These are phyloP conservation scores for Adoxophyes honmai DNA, from an alignment of 1,140 invertebrate species.

Conservation along the genomic window DNA sequence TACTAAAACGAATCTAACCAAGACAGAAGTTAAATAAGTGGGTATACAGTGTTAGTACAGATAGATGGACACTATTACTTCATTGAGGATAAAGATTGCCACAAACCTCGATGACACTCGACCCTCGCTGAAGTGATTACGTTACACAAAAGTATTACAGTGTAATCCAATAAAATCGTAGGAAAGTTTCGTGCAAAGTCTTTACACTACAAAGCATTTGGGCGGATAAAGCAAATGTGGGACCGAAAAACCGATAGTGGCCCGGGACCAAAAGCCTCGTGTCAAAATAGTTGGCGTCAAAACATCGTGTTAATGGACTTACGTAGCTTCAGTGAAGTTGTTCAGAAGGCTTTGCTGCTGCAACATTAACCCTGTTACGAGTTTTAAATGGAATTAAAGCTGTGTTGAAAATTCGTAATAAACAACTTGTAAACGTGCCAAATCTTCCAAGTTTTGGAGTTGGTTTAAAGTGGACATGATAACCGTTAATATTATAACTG, in stretches of 20 bases:
- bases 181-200: constrained; percentile 38
- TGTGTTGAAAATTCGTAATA: constrained; percentile 5
- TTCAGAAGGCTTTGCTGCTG: constrained; percentile 36
- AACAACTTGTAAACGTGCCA: neutral
- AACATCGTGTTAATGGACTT: constrained; percentile 58
- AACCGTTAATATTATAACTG: too few relatives aligned
- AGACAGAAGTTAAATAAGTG: too few relatives aligned
- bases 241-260: constrained; percentile 24
- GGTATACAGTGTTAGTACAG: neutral
- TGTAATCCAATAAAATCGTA: constrained; percentile 36
- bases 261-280: constrained; percentile 23
- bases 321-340: constrained; percentile 45
- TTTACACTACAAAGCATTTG: constrained; percentile 39
- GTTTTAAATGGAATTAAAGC: constrained; percentile 24
- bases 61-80: neutral
- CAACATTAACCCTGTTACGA: constrained; percentile 41
- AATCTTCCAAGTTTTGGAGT: neutral
- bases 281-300: constrained; percentile 52
- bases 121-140: constrained; percentile 7
- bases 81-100: neutral
- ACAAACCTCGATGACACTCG: constrained; percentile 5
- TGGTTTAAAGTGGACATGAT: too few relatives aligned
- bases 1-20: too few relatives aligned
- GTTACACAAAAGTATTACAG: constrained; percentile 15
- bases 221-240: constrained; percentile 47